Evolutionary conservation across 2,888 invertebrate species (phyloP).

Genomic region (Pilophorus perplexus): DNA sequence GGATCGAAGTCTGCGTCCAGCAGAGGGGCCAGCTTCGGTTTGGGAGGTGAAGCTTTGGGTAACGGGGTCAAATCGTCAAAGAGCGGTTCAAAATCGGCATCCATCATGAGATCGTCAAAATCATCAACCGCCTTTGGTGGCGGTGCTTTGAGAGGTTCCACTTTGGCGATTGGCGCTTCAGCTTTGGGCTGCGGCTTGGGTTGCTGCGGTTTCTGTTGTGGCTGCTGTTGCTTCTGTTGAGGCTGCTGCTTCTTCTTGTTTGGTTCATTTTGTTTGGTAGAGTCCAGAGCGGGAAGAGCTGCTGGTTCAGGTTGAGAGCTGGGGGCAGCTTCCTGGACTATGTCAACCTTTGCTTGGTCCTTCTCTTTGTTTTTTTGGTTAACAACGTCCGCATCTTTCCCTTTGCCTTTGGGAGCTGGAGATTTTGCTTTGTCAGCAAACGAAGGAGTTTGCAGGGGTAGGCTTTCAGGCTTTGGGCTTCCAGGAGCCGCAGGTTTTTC

Average conservation of each 20-base stretch:
- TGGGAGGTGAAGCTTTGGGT: neutral
- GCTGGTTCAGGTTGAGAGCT: neutral
- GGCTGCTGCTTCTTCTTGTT: neutral
- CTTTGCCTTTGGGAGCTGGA: neutral
- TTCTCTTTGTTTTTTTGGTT: neutral
- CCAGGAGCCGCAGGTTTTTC: neutral
- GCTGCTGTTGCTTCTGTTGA: neutral
- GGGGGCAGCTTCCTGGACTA: neutral
- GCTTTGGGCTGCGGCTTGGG: neutral
- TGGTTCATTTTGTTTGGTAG: neutral
- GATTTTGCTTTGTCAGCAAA: constrained; percentile 10
- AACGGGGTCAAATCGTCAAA: neutral
- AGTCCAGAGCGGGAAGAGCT: neutral
- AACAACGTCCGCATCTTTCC: too few species aligned
- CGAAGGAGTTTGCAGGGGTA: neutral
- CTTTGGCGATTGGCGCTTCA: neutral
- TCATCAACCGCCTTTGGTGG: neutral
- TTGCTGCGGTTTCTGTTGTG: neutral
- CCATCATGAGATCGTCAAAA: neutral
- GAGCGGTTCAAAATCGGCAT: constrained; percentile 23
- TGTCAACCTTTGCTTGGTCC: neutral
- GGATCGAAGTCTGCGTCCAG: constrained; percentile 23
- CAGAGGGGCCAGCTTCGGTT: too few species aligned
- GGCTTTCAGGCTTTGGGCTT: neutral
- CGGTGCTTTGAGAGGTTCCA: neutral